Percentiles rank a stretch among this genome's conserved stretches.
Evolutionary conservation across 2,113 vertebrate genomes (phyloP).

Genomic region (Australoheros scitulus): DNA sequence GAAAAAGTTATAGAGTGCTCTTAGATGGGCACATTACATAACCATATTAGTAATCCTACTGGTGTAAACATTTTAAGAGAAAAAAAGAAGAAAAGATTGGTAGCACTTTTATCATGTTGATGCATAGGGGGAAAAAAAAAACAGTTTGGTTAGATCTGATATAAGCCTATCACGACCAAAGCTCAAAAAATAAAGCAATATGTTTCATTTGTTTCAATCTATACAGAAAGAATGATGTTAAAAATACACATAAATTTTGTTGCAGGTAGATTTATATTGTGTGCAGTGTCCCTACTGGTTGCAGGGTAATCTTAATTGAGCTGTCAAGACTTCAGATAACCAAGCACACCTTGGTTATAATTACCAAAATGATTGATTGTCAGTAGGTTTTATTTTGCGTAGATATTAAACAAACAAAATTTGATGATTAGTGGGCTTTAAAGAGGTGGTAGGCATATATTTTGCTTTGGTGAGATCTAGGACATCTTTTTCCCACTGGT

Average conservation of each 20-base stretch:
- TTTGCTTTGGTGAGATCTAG: background rate
- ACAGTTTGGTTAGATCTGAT: background rate
- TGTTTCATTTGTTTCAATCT: background rate
- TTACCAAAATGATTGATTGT: constrained; percentile 5
- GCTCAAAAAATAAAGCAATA: background rate
- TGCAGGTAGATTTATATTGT: background rate
- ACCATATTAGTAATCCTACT: background rate
- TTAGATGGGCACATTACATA: background rate
- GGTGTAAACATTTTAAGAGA: background rate
- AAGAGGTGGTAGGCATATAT: background rate
- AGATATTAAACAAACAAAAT: constrained; percentile 11
- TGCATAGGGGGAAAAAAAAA: background rate
- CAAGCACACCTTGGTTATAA: background rate
- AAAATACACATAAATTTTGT: background rate
- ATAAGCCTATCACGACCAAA: constrained; percentile 8
- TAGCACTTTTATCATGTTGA: background rate
- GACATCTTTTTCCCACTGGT: background rate
- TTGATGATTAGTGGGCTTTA: constrained; percentile 3
- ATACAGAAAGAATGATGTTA: background rate
- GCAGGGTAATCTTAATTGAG: background rate
- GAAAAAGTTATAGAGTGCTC: background rate
- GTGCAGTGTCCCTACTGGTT: background rate
- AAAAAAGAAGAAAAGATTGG: background rate
- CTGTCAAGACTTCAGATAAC: constrained; percentile 4
- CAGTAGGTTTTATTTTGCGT: constrained; percentile 1